Evolutionary conservation across 2,113 vertebrate species (phyloP), one percentile per base, ranked within the genome.

Genomic region (Ardeotis arabs): DNA sequence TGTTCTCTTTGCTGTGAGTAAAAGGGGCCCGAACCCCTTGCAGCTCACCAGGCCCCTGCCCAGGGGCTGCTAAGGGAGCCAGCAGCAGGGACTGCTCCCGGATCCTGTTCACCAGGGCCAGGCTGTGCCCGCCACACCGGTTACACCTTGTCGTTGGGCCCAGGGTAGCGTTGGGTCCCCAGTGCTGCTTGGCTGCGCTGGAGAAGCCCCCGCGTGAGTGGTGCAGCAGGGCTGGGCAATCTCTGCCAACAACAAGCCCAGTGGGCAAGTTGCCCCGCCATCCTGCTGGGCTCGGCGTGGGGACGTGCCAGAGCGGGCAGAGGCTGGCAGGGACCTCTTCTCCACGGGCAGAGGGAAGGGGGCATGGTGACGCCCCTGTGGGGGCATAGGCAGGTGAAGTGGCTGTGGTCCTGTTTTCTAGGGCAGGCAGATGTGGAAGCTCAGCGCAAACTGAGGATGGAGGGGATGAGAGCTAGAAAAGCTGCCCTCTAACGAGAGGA

Each of bases 1-100:
- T 53, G 29, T 93, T 93, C 63, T 69, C 79, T 91, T 66, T 93
- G 93, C 94, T 93, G 86, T 77, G 90, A 94, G 89, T 90, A 70
- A 80, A 72, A 73, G 28, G 69, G 45, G 56, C 31, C 23, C 0
- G 2, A 49, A 23, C 1, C 2, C 8, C 14, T 10, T 1, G 7
- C 1, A 1, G 62, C 58, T 79, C 35, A 4, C 37, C 0, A 3
- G 28, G 58, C 9, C 22, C 9, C 19, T 64, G 39, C 49, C 31
- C 21, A 8, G 19, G 27, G 41, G 23, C 33, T 56, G 41, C 28
- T 60, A 7, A 44, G n/a, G 70, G 67, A 92, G 67, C 28, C 13
- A 5, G 59, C 16, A 28, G 25, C 0, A 0, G 49, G 39, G 35
- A 41, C n/a, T 1, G 3, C 28, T 55, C 7, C 49, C 6, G 4